Conservation (phyloP, 2,113 vertebrate species). For the Ramphastos sulfuratus region DNA sequence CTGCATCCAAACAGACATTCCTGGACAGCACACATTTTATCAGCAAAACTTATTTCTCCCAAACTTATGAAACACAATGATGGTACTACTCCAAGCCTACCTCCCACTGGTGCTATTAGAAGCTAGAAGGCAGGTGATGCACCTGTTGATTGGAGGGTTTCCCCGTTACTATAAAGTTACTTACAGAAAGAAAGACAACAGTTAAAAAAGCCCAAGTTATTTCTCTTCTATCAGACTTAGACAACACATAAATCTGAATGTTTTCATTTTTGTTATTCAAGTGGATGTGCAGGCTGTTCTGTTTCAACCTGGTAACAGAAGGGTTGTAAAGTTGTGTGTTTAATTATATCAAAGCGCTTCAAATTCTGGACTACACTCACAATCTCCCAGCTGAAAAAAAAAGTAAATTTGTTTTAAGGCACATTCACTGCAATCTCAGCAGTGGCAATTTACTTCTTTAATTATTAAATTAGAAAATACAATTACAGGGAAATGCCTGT, state of each 20-base stretch:
- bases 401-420: background rate
- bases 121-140: constrained; percentile 57
- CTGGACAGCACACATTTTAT: background rate
- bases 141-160: constrained; percentile 66
- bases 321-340: background rate
- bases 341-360: background rate
- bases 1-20: background rate
- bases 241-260: constrained; percentile 23
- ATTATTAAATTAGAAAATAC: background rate
- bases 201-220: constrained; percentile 24
- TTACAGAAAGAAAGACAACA: constrained; percentile 60
- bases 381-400: background rate
- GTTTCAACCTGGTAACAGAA: background rate
- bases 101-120: constrained; percentile 53
- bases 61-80: constrained; percentile 10
- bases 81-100: constrained; percentile 44
- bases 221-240: constrained; percentile 44
- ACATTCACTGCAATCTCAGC: background rate
- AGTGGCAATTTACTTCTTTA: background rate
- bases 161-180: constrained; percentile 53
- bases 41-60: constrained; percentile 15
- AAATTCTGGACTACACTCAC: background rate
- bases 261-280: constrained; percentile 4
- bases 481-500: background rate
- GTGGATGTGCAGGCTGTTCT: background rate